Base-by-base conservation (phyloP, 2,113 vertebrate species). In the Cranoglanis bouderius region DNA sequence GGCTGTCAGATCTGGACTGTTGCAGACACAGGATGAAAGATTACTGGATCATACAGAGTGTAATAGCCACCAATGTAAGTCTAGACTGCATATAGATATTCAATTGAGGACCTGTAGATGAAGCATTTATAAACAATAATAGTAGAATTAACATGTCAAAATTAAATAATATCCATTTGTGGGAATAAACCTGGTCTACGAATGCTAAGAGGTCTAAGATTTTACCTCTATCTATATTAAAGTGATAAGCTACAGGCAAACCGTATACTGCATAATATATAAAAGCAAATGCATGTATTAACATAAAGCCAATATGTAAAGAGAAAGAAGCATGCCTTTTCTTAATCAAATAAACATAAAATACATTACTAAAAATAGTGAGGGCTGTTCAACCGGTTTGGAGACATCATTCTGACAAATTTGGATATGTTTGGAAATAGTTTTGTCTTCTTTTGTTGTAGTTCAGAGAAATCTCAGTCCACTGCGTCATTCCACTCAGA, bases 21-120 rank as follows among this genome's bases (percentile, higher is more conserved):
- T 82, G 83, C 59, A 24, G 24, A 87, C 51, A 63, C 67, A 32
- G 49, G 12, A 75, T 35, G 51, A 57, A 82, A 82, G n/a, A 67
- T 24, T 29, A 43, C 24, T 63, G 6, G 18, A 43, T 63, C 57
- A 43, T 46, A 46, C 6, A 18, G 16, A 40, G 83, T 6, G 90
- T 86, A 88, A 32, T 46, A 59, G 35, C 51, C 12, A 49, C 43
- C 24, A 21, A 32, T 49, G 43, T n/a, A 0, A 53, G 46, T 16
- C 14, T 19, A 70, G 29, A 35, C 35, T 6, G 19, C 10, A 55
- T 19, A 21, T 10, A 57, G 78, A 57, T 18, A 81, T 57, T 38
- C 2, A 35, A 57, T 8, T n/a, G 49, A 53, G 16, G 4, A 55
- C 16, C 18, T 35, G n/a, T 32, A 8, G 8, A 81, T n/a, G 6